Conservation (phyloP, 37 sponge, comb jelly and placozoan genomes). For the Geodia barretti region DNA sequence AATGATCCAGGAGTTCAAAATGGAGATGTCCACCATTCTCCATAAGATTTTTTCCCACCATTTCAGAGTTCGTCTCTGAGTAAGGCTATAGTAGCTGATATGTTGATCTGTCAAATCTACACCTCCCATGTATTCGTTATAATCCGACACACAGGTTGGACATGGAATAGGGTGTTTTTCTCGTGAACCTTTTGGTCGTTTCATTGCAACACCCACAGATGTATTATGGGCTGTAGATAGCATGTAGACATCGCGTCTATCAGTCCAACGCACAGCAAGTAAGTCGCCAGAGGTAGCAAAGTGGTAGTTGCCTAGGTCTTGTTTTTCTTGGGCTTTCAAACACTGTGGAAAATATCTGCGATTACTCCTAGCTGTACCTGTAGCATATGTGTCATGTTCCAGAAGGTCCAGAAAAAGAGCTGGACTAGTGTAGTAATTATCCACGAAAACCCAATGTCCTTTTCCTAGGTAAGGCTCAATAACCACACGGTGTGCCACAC, state of each 20-base stretch:
- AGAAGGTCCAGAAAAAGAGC: neutral
- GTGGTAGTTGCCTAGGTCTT: neutral
- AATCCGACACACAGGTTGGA: constrained; percentile 11
- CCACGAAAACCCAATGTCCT: constrained; percentile 8
- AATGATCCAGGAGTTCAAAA: constrained; percentile 18
- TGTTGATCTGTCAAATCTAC: constrained; percentile 42
- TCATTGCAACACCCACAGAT: neutral
- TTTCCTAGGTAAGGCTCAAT: too few species aligned
- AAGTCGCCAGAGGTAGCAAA: too few species aligned
- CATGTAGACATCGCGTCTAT: neutral
- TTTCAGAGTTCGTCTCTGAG: constrained; percentile 13
- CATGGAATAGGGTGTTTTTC: too few species aligned
- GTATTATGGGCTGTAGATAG: neutral
- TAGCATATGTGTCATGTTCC: too few species aligned
- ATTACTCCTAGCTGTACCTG: too few species aligned
- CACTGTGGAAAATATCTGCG: too few species aligned
- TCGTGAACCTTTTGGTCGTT: too few species aligned
- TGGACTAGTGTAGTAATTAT: constrained; percentile 34
- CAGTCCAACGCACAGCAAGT: neutral
- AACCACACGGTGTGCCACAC: too few species aligned
- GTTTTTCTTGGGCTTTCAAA: too few species aligned
- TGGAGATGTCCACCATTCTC: constrained; percentile 17
- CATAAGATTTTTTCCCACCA: constrained; percentile 31
- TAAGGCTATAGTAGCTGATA: constrained; percentile 21
- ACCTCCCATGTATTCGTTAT: constrained; percentile 39